Conservation (phyloP, 2,888 invertebrate genomes). For the Piscicola geometra region DNA sequence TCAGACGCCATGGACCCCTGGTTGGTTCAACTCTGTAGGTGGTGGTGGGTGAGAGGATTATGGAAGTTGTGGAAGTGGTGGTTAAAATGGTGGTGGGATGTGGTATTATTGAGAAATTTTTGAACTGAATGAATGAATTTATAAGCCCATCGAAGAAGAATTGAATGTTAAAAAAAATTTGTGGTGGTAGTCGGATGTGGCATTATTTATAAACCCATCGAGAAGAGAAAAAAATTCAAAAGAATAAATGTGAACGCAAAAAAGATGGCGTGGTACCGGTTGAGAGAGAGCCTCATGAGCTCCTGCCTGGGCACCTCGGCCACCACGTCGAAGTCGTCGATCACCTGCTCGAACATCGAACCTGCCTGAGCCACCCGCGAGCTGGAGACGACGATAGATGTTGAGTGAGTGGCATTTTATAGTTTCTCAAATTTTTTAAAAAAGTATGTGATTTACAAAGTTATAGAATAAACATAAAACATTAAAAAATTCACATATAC, state of each 20-base stretch:
- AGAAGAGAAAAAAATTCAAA: too few relatives aligned
- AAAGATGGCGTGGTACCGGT: constrained; percentile 52
- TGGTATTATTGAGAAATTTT: too few relatives aligned
- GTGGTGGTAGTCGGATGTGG: too few relatives aligned
- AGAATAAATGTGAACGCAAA: too few relatives aligned
- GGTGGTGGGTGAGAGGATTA: too few relatives aligned
- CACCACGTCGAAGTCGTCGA: constrained; percentile 66
- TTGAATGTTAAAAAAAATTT: too few relatives aligned
- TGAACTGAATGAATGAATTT: too few relatives aligned
- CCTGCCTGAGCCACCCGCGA: constrained; percentile 59
- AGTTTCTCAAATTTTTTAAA: neutral
- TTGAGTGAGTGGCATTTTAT: neutral
- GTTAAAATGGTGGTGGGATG: too few relatives aligned
- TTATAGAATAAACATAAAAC: neutral
- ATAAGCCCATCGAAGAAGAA: too few relatives aligned
- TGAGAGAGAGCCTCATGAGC: constrained; percentile 65
- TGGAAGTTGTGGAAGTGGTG: too few relatives aligned
- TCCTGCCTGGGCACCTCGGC: constrained; percentile 67
- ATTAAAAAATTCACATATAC: neutral
- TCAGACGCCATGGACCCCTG: constrained; percentile 78
- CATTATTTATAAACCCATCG: too few relatives aligned
- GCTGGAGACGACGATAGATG: constrained; percentile 40
- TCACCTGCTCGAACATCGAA: constrained; percentile 65
- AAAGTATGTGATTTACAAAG: constrained; percentile 20
- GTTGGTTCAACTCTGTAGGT: constrained; percentile 56